A percentile compares a stretch with the other conserved stretches of the same genome.
Conservation (phyloP, 2,113 vertebrate genomes). For the Talpa occidentalis region DNA sequence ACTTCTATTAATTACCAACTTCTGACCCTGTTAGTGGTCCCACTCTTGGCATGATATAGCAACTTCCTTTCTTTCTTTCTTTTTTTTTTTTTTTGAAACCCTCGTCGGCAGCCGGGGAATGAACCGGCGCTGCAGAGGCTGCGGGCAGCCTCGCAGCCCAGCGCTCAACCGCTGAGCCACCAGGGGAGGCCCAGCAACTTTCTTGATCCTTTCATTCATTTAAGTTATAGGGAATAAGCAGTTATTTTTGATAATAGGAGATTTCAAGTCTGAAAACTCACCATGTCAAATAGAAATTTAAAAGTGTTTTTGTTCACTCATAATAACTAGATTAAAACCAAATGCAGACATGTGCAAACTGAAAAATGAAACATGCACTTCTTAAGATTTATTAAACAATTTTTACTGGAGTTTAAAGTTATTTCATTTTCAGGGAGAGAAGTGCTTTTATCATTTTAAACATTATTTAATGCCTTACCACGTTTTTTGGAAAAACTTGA, state of each 20-base stretch:
- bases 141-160: no score
- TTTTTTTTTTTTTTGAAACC: no score
- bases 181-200: not conserved
- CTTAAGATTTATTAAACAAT: not conserved
- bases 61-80: no score
- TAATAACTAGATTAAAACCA: constrained; percentile 55
- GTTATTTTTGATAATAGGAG: constrained; percentile 55
- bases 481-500: not conserved
- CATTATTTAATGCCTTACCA: not conserved
- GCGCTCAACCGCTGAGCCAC: no score
- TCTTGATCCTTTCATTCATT: not conserved
- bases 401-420: not conserved
- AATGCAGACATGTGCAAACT: constrained; percentile 71
- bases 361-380: constrained; percentile 57
- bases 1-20: not conserved
- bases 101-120: no score
- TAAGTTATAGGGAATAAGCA: constrained; percentile 48
- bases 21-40: not conserved
- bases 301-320: constrained; percentile 51
- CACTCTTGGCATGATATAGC: not conserved
- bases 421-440: constrained; percentile 47
- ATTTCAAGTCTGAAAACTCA: constrained; percentile 68
- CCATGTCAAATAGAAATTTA: constrained; percentile 58
- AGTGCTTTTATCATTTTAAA: not conserved
- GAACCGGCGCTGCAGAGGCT: no score